phyloP scores from a whole-genome alignment of 1,140 invertebrate species.

The Olivierus martensii region DNA sequence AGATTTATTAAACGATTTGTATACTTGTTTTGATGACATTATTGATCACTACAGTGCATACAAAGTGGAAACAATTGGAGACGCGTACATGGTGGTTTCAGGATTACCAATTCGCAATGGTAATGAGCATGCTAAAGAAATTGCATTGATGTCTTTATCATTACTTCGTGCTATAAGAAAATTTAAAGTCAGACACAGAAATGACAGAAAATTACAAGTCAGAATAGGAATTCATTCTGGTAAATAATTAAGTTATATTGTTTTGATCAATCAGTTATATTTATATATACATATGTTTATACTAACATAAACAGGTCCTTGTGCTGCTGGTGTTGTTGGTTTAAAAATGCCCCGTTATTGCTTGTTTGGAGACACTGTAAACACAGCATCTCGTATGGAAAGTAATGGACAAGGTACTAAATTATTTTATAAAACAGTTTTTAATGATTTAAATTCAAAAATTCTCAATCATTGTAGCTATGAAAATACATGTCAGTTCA shows the following conservation, averaged over 20 bases:
- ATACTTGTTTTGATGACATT: slow-evolving; percentile 30
- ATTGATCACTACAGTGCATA: slow-evolving; percentile 30
- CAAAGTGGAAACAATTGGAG: slow-evolving; percentile 44
- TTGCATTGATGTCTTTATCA: slow-evolving; percentile 88
- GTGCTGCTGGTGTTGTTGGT: no score
- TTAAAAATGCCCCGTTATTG: no score
- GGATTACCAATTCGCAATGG: slow-evolving; percentile 81
- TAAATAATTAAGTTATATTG: no score
- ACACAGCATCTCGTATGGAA: no score
- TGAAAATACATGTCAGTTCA: slow-evolving; percentile 88
- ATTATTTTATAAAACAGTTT: no score
- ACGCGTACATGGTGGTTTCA: slow-evolving; percentile 43
- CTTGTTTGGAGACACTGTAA: no score
- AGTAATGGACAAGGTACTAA: no score
- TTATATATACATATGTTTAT: no score
- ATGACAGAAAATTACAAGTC: slow-evolving; percentile 76
- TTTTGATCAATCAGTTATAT: no score
- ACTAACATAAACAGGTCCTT: no score
- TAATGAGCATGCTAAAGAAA: slow-evolving; percentile 80
- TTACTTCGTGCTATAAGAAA: slow-evolving; percentile 71
- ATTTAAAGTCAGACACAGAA: slow-evolving; percentile 79
- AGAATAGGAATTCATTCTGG: slow-evolving; percentile 89
- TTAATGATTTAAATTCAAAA: no score
- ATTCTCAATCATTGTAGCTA: slow-evolving; percentile 38
- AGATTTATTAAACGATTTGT: slow-evolving; percentile 29